A percentile compares a stretch with the other conserved stretches of the same genome.
phyloP scores from a whole-genome alignment of 2,113 vertebrate species.

The Menidia beryllina region DNA sequence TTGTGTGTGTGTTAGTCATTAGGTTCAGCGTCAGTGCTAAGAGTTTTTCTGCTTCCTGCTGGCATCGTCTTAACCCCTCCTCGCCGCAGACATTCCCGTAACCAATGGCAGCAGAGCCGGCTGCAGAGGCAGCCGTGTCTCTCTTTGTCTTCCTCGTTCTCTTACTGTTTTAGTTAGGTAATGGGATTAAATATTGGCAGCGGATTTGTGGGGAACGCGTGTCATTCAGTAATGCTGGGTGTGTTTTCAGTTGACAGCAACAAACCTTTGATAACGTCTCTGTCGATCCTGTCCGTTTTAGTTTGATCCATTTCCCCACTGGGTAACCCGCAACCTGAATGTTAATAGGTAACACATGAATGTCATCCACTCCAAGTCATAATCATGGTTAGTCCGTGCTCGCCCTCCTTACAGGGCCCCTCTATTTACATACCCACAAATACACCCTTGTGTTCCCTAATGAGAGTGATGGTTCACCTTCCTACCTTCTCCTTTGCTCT shows the following conservation, averaged over 20 bases:
- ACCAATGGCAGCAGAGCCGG: conserved; percentile 27
- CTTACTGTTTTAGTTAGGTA: conserved; percentile 17
- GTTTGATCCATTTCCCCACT: conserved; percentile 31
- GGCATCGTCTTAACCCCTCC: background rate
- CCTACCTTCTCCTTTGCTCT: conserved; percentile 30
- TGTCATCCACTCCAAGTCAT: conserved; percentile 50
- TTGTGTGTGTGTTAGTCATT: conserved; percentile 37
- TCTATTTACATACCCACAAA: conserved; percentile 27
- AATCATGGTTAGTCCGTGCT: conserved; percentile 40
- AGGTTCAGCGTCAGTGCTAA: conserved; percentile 31
- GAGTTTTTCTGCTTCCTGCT: conserved; percentile 21
- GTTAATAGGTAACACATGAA: conserved; percentile 73
- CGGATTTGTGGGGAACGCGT: conserved; percentile 3
- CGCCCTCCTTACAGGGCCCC: conserved; percentile 48
- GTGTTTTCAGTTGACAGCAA: conserved; percentile 19
- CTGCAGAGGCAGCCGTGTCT: conserved; percentile 35
- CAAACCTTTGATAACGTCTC: conserved; percentile 25
- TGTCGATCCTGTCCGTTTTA: conserved; percentile 17
- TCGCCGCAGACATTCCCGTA: conserved; percentile 35
- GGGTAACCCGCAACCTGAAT: conserved; percentile 47
- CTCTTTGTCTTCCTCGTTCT: background rate
- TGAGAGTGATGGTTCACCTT: conserved; percentile 45
- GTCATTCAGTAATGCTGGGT: conserved; percentile 2
- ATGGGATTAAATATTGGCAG: conserved; percentile 39
- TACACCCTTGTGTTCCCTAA: conserved; percentile 22